These are phyloP conservation scores for Amphimedon queenslandica DNA, from an alignment of 37 sponge, comb jelly and placozoan genomes.

Conservation along the genomic window DNA sequence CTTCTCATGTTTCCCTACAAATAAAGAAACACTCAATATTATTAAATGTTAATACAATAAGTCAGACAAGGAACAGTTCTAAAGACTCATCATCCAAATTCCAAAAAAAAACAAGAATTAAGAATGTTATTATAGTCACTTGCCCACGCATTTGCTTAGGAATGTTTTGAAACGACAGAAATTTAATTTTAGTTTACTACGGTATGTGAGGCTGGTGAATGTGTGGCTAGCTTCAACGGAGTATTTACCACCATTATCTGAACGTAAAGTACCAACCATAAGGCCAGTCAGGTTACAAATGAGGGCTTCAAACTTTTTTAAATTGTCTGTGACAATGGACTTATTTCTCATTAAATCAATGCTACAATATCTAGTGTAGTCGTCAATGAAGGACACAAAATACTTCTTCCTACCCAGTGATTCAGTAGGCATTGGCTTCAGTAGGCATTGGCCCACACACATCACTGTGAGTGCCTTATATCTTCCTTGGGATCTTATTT, in stretches of 20 bases:
- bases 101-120: too few relatives aligned
- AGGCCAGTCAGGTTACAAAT: background rate
- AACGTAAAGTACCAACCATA: background rate
- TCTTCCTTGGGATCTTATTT: background rate
- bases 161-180: too few relatives aligned
- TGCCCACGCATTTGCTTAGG: too few relatives aligned
- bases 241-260: slow-evolving; percentile 16
- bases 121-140: too few relatives aligned
- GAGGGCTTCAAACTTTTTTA: background rate
- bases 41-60: too few relatives aligned
- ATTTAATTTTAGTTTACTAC: too few relatives aligned
- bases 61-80: too few relatives aligned
- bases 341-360: slow-evolving; percentile 4
- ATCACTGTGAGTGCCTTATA: slow-evolving; percentile 2
- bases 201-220: too few relatives aligned
- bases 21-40: too few relatives aligned
- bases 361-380: slow-evolving; percentile 3
- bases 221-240: too few relatives aligned
- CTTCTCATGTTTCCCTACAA: too few relatives aligned
- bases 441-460: slow-evolving; percentile 11
- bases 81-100: too few relatives aligned
- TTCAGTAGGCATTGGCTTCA: slow-evolving; percentile 7
- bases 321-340: background rate
- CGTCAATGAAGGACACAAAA: slow-evolving; percentile 16
- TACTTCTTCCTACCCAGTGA: slow-evolving; percentile 10